phyloP scores from a whole-genome alignment of 1,140 invertebrate species.

The Sitobion miscanthi region DNA sequence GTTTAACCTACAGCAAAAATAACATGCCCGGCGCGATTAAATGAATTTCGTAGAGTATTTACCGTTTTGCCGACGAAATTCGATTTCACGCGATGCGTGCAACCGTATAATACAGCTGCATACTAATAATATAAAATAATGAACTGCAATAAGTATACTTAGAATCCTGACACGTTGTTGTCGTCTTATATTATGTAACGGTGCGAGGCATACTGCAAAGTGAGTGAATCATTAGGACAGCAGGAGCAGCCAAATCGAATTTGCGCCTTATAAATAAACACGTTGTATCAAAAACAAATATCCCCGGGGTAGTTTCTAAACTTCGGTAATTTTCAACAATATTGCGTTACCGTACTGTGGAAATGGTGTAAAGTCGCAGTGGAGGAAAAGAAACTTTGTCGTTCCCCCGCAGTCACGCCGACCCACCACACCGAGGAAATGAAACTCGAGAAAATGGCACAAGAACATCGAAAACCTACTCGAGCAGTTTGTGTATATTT shows the following conservation, averaged over 20 bases:
- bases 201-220: neutral
- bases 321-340: constrained; percentile 25
- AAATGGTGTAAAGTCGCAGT: neutral
- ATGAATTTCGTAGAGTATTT: neutral
- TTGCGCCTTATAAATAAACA: neutral
- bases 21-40: neutral
- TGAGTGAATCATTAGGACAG: neutral
- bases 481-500: neutral
- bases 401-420: too few species aligned
- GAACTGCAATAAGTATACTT: neutral
- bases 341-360: neutral
- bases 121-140: neutral
- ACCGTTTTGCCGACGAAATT: neutral
- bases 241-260: neutral
- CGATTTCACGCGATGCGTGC: neutral
- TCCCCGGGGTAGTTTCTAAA: constrained; percentile 12
- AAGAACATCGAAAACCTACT: constrained; percentile 4
- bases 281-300: neutral
- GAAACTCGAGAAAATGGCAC: neutral
- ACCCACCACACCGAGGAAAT: neutral
- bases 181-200: neutral
- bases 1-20: neutral
- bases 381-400: neutral
- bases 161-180: neutral
- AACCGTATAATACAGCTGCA: neutral